Percentiles rank a stretch among this genome's conserved stretches.
These are phyloP conservation scores for Drosophila prosaltans DNA, from an alignment of 1,140 invertebrate genomes.

Conservation along the genomic window DNA sequence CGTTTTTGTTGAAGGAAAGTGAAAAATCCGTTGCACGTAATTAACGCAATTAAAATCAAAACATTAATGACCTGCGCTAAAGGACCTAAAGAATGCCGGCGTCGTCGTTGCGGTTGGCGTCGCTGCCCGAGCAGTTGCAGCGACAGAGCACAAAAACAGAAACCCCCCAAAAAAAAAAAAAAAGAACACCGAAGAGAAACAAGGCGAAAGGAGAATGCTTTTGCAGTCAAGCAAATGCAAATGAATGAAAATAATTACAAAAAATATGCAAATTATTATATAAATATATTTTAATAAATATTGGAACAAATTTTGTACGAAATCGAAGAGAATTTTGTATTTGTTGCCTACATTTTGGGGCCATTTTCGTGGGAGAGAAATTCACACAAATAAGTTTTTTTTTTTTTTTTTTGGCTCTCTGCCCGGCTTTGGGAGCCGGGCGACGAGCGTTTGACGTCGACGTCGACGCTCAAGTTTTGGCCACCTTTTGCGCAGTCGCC, in stretches of 20 bases:
- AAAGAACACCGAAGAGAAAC: neutral
- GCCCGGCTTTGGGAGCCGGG: constrained; percentile 2
- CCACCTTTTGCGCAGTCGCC: constrained; percentile 61
- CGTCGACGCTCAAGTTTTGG: constrained; percentile 41
- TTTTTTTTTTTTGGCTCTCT: neutral
- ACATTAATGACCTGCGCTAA: constrained; percentile 82
- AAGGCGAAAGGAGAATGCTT: constrained; percentile 14
- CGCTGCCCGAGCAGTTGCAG: constrained; percentile 7
- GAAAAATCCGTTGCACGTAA: constrained; percentile 82
- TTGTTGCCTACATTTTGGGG: constrained; percentile 63
- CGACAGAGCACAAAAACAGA: neutral
- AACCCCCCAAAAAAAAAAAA: neutral
- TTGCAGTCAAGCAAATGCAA: neutral
- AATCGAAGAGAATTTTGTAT: neutral
- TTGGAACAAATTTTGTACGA: neutral
- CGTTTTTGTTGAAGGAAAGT: constrained; percentile 41
- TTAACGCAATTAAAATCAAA: constrained; percentile 83
- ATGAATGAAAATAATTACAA: neutral
- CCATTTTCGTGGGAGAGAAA: neutral
- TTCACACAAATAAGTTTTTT: no score
- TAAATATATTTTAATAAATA: neutral
- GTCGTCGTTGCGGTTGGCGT: constrained; percentile 24
- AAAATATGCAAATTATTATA: neutral
- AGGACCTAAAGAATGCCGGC: constrained; percentile 35
- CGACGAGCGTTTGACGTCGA: constrained; percentile 27